Percentiles rank a stretch among this genome's conserved stretches.
Conservation (phyloP, 2,797 vertebrate species). For the Mionectes olivaceus region DNA sequence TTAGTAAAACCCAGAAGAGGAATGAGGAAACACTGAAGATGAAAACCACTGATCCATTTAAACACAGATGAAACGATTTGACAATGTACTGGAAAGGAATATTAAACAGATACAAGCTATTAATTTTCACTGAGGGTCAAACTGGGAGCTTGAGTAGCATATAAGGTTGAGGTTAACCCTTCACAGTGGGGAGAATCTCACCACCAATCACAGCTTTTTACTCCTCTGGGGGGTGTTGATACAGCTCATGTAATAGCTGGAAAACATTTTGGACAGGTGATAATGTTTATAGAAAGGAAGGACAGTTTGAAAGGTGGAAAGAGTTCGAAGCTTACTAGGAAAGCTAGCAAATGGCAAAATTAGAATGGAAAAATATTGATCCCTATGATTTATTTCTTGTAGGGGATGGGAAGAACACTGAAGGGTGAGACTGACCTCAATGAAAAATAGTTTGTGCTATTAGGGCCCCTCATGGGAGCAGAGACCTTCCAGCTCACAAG, state of each 20-base stretch:
- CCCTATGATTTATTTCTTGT: background rate
- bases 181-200: background rate
- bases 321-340: background rate
- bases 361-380: background rate
- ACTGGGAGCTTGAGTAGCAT: background rate
- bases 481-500: background rate
- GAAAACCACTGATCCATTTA: constrained; percentile 45
- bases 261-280: background rate
- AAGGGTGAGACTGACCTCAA: background rate
- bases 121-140: constrained; percentile 53
- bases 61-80: constrained; percentile 31
- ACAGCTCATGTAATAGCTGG: background rate
- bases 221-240: background rate
- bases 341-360: background rate
- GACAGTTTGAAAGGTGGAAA: background rate
- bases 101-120: constrained; percentile 51
- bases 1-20: background rate
- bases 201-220: background rate
- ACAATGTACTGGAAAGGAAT: constrained; percentile 26
- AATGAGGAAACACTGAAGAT: constrained; percentile 35
- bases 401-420: background rate
- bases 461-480: background rate
- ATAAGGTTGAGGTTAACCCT: constrained; percentile 27
- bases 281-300: background rate
- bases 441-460: background rate